Evolutionary conservation across 2,888 invertebrate genomes (phyloP).

Genomic region (Stomorhina lunata): DNA sequence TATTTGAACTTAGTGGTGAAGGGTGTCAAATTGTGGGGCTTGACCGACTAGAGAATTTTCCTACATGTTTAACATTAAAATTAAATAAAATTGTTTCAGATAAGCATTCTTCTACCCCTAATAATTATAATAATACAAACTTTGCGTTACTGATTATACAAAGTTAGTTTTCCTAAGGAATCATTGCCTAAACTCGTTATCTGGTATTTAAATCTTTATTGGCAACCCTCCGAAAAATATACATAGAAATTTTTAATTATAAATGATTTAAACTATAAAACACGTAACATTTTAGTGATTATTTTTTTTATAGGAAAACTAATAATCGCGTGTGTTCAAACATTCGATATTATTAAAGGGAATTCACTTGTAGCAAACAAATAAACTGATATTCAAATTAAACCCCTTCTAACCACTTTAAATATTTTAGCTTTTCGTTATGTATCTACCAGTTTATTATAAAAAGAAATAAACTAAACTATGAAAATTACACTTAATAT

Average conservation of each 20-base stretch:
- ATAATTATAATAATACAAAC: no score
- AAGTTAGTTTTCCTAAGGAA: no score
- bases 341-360: constrained; percentile 28
- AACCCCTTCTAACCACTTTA: constrained; percentile 47
- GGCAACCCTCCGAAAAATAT: neutral
- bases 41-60: no score
- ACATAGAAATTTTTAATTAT: neutral
- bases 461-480: constrained; percentile 38
- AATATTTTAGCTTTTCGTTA: neutral
- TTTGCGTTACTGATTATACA: no score
- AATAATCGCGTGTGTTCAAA: constrained; percentile 61
- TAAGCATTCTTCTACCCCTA: no score
- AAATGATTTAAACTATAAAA: constrained; percentile 31
- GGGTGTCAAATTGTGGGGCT: no score
- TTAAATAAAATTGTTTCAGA: no score
- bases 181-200: neutral
- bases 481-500: constrained; percentile 61
- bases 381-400: neutral
- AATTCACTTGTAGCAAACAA: constrained; percentile 1
- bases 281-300: constrained; percentile 30
- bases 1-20: no score
- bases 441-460: constrained; percentile 6
- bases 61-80: no score
- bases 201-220: neutral
- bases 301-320: constrained; percentile 25